These are phyloP conservation scores for Drosophila nebulosa DNA, from an alignment of 1,140 invertebrate species.

Conservation along the genomic window DNA sequence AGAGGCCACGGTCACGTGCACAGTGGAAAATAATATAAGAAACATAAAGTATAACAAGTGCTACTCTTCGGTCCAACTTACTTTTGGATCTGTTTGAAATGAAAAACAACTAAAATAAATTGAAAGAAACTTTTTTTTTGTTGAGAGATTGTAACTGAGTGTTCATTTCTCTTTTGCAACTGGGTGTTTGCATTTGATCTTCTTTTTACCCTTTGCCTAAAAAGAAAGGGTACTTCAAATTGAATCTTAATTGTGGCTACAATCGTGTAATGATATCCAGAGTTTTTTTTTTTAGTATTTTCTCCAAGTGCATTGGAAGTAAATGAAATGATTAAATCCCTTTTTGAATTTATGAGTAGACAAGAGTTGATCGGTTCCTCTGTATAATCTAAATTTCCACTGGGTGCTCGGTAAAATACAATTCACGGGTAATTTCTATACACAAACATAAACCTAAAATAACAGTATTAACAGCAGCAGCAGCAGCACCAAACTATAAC, in stretches of 20 bases:
- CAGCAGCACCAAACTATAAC: slow-evolving; percentile 35
- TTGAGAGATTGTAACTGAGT: too few species aligned
- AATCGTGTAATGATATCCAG: too few species aligned
- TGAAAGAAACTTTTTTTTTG: too few species aligned
- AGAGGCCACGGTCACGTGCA: slow-evolving; percentile 67
- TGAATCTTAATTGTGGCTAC: too few species aligned
- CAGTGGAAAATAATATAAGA: slow-evolving; percentile 37
- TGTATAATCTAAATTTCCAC: slow-evolving; percentile 23
- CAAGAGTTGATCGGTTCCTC: neutral
- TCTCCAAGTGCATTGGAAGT: neutral
- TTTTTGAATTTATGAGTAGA: neutral
- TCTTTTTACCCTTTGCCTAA: neutral
- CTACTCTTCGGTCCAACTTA: too few species aligned
- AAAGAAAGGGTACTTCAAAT: too few species aligned
- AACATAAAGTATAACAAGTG: neutral
- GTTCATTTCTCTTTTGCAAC: too few species aligned
- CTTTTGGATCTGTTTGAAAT: neutral
- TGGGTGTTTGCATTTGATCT: too few species aligned
- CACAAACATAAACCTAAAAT: slow-evolving; percentile 47
- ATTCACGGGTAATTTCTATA: slow-evolving; percentile 60
- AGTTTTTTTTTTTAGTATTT: neutral
- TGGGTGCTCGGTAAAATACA: slow-evolving; percentile 33
- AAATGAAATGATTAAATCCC: neutral
- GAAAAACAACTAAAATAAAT: too few species aligned
- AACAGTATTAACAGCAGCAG: slow-evolving; percentile 50